Base-by-base conservation (phyloP, 2,113 vertebrate species). In the Hyperoodon ampullatus region DNA sequence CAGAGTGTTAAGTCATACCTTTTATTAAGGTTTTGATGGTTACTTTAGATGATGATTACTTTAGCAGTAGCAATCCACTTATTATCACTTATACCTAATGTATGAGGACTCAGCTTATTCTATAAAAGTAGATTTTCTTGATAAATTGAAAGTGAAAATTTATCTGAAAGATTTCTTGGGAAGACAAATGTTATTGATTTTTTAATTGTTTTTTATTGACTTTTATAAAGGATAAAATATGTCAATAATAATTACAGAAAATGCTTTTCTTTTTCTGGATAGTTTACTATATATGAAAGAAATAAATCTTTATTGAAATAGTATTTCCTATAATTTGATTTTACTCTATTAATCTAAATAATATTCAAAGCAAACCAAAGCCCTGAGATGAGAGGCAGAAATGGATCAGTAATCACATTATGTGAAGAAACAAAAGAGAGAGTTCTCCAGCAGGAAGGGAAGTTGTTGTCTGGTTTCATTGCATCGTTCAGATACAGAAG, bases 281-380 rank as follows among this genome's bases (percentile, higher is more conserved):
- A n/a, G 10, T 55, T 13, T 74, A 35, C 12, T 86, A 16, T 53
- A 65, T 74, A 10, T n/a, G 89, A 70, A 84, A 42, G 61, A 94
- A 92, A 88, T 77, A 70, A 35, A 88, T 88, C 5, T 92, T 21
- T 66, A 70, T 74, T 78, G 12, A 89, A 93, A 91, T 24, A 65
- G 2, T 72, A 74, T 84, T 93, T 92, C 18, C 19, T 84, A 82
- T 96, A 95, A 71, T 87, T 63, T 93, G 9, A 93, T 91, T 91
- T 11, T 83, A 55, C 33, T 61, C 0, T 53, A 93, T 90, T 90
- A 77, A 83, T 78, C 68, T 89, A 87, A 86, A n/a, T 92, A 83
- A 93, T 63, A 86, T 60, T 75, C 55, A 90, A 90, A 96, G 33
- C 16, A 94, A 96, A 92, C 83, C 83, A 58, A 96, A 92, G 16